Conservation (phyloP, 2,113 vertebrate species). For the Paratilapia polleni region DNA sequence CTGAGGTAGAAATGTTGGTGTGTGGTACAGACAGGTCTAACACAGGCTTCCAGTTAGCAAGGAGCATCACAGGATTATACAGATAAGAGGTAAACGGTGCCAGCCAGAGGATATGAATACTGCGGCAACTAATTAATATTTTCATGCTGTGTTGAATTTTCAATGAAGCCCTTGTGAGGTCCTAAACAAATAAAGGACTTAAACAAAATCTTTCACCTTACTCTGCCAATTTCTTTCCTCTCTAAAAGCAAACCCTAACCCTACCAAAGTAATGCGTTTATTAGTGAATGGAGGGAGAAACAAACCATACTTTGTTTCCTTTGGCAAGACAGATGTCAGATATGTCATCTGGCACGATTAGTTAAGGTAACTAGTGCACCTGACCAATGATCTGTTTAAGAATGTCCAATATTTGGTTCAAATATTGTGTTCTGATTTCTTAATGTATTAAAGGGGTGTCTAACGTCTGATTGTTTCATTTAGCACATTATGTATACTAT, state of each 20-base stretch:
- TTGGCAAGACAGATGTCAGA: neutral
- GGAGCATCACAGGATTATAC: neutral
- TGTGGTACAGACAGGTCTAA: slow-evolving; percentile 31
- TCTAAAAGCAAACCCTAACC: neutral
- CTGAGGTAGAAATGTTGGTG: slow-evolving; percentile 41
- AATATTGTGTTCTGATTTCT: neutral
- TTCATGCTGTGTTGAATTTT: neutral
- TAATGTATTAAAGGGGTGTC: neutral
- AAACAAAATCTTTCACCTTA: neutral
- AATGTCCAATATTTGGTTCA: neutral
- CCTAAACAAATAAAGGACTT: neutral
- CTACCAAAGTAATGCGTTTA: neutral
- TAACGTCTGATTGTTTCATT: neutral
- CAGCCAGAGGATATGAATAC: slow-evolving; percentile 8
- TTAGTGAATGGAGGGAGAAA: neutral
- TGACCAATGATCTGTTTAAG: neutral
- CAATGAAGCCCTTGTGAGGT: neutral
- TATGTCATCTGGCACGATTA: neutral
- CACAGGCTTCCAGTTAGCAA: slow-evolving; percentile 24
- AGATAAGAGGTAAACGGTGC: slow-evolving; percentile 7
- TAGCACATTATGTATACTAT: too few relatives aligned
- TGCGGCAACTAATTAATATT: neutral
- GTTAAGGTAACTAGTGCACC: neutral
- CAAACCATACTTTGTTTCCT: neutral
- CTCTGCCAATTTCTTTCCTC: neutral